Evolutionary conservation across 2,113 vertebrate species (phyloP).

Genomic region (Saguinus midas): DNA sequence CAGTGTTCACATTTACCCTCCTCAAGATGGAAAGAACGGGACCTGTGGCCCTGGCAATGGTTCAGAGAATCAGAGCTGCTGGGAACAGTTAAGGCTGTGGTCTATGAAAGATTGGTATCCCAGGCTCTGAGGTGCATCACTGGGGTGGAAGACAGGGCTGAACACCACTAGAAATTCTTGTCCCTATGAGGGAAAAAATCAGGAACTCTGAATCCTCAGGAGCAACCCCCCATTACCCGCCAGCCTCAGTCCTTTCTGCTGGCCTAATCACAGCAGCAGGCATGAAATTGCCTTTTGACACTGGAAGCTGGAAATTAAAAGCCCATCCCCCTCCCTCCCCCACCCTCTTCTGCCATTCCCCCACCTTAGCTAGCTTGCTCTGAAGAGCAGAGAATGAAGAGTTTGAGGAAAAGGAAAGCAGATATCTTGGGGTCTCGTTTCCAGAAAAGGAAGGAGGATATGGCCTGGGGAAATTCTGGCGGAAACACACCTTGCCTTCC

Average conservation of each 20-base stretch:
- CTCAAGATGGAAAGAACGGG: accelerated
- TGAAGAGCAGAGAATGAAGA: background rate
- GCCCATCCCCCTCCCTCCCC: background rate
- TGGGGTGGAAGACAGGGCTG: background rate
- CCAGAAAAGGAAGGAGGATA: background rate
- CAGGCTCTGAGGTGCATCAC: background rate
- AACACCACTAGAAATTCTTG: background rate
- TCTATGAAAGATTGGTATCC: background rate
- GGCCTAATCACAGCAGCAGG: background rate
- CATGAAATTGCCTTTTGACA: constrained; percentile 64
- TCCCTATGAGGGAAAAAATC: background rate
- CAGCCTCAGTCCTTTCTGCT: constrained; percentile 8
- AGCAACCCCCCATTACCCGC: background rate
- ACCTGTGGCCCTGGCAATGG: accelerated
- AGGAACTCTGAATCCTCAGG: background rate
- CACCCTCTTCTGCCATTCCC: background rate
- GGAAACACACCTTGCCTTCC: background rate
- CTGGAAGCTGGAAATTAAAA: constrained; percentile 6
- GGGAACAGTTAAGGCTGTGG: background rate
- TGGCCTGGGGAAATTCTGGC: background rate
- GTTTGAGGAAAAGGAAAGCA: background rate
- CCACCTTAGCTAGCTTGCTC: background rate
- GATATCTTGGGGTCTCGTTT: background rate
- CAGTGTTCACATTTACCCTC: background rate
- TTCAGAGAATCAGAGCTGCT: background rate